phyloP scores from a whole-genome alignment of 2,888 invertebrate genomes.

The Caenorhabditis drosophilae region DNA sequence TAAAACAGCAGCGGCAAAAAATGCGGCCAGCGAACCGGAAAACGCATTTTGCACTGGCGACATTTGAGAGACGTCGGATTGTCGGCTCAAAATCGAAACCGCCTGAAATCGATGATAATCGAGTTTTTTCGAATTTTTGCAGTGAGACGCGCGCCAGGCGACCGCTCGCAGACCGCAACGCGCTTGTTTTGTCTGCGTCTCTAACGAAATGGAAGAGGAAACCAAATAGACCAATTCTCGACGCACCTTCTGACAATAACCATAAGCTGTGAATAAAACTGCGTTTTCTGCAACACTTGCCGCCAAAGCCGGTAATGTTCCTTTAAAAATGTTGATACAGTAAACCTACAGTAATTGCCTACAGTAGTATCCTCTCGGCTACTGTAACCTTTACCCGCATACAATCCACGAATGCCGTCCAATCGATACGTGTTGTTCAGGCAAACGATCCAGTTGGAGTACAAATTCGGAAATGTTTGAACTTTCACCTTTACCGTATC shows the following conservation, averaged over 20 bases:
- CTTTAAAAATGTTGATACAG: too few species aligned
- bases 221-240: too few species aligned
- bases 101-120: too few species aligned
- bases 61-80: conserved; percentile 63
- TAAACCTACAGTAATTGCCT: too few species aligned
- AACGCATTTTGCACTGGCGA: conserved; percentile 69
- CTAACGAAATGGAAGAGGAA: too few species aligned
- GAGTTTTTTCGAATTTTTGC: too few species aligned
- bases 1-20: conserved; percentile 91
- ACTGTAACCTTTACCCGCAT: too few species aligned
- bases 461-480: conserved; percentile 92
- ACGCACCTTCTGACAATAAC: conserved; percentile 84
- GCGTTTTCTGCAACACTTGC: conserved; percentile 98
- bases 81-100: too few species aligned
- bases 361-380: too few species aligned
- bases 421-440: conserved; percentile 81
- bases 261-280: conserved; percentile 91
- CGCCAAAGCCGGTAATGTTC: conserved; percentile 89
- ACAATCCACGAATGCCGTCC: conserved; percentile 80
- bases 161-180: too few species aligned
- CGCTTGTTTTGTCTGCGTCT: too few species aligned
- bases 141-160: too few species aligned
- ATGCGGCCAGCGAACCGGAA: conserved; percentile 91
- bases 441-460: conserved; percentile 86
- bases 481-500: conserved; percentile 99